Conservation (phyloP, 2,888 invertebrate species). For the Gonocerus acuteangulatus region DNA sequence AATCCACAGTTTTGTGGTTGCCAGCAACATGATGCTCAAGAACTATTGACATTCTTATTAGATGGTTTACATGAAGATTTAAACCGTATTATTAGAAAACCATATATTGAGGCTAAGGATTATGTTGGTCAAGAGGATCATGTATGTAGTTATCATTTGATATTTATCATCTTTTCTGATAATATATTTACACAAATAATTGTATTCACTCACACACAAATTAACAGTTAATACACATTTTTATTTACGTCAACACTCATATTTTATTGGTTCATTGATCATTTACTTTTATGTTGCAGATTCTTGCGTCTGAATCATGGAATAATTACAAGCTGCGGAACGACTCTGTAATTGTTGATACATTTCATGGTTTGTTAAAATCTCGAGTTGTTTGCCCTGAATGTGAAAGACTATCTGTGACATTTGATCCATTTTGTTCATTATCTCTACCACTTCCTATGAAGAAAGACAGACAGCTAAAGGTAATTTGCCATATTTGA, state of each 20-base stretch:
- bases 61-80: constrained; percentile 89
- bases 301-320: constrained; percentile 70
- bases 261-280: too few relatives aligned
- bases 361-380: constrained; percentile 87
- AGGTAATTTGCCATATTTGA: constrained; percentile 19
- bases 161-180: too few relatives aligned
- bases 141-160: constrained; percentile 11
- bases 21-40: constrained; percentile 90
- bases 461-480: constrained; percentile 48
- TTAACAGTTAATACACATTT: too few relatives aligned
- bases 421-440: constrained; percentile 88
- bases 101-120: constrained; percentile 57
- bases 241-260: too few relatives aligned
- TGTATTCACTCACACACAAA: too few relatives aligned
- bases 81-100: constrained; percentile 67
- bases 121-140: constrained; percentile 33
- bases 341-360: constrained; percentile 78
- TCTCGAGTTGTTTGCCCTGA: constrained; percentile 76
- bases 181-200: too few relatives aligned
- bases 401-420: constrained; percentile 74
- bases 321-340: constrained; percentile 72
- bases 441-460: constrained; percentile 83
- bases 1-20: constrained; percentile 80
- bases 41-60: constrained; percentile 81
- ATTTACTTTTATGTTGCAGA: constrained; percentile 39